phyloP scores from a whole-genome alignment of 2,888 invertebrate genomes.

The Diplolepis rosae region DNA sequence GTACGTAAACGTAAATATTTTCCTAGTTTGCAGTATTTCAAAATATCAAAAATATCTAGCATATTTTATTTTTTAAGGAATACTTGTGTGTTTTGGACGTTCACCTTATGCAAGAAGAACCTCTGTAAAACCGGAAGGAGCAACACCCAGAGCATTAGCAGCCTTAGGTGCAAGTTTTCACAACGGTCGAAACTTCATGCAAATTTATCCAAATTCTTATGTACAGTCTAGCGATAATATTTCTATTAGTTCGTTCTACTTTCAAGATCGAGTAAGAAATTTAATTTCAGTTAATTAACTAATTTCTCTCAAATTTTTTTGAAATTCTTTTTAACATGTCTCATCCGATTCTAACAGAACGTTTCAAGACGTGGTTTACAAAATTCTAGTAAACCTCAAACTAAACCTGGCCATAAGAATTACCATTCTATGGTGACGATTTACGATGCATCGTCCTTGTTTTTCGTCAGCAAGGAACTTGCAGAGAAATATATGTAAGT shows the following conservation, averaged over 20 bases:
- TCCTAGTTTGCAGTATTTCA: neutral
- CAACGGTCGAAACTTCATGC: slow-evolving; percentile 76
- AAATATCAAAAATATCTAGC: neutral
- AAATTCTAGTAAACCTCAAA: slow-evolving; percentile 56
- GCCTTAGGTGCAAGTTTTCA: slow-evolving; percentile 78
- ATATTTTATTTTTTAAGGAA: slow-evolving; percentile 71
- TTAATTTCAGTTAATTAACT: neutral
- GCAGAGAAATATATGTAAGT: slow-evolving; percentile 87
- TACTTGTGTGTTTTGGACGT: slow-evolving; percentile 89
- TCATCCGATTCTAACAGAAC: slow-evolving; percentile 45
- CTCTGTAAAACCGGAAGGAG: slow-evolving; percentile 82
- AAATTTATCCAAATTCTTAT: slow-evolving; percentile 75
- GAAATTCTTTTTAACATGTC: neutral
- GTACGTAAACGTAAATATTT: slow-evolving; percentile 69
- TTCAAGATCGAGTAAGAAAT: slow-evolving; percentile 82
- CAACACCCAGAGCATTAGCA: slow-evolving; percentile 87
- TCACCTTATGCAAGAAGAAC: slow-evolving; percentile 81
- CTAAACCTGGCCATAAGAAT: slow-evolving; percentile 64
- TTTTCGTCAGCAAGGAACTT: slow-evolving; percentile 86
- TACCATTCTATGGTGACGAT: slow-evolving; percentile 80
- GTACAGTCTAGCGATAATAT: slow-evolving; percentile 66
- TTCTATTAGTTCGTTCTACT: slow-evolving; percentile 86
- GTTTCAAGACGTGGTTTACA: slow-evolving; percentile 62
- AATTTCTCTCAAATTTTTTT: neutral
- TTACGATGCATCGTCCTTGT: slow-evolving; percentile 84